Base-by-base conservation (phyloP, 2,797 vertebrate genomes). In the Pogonophryne albipinna region DNA sequence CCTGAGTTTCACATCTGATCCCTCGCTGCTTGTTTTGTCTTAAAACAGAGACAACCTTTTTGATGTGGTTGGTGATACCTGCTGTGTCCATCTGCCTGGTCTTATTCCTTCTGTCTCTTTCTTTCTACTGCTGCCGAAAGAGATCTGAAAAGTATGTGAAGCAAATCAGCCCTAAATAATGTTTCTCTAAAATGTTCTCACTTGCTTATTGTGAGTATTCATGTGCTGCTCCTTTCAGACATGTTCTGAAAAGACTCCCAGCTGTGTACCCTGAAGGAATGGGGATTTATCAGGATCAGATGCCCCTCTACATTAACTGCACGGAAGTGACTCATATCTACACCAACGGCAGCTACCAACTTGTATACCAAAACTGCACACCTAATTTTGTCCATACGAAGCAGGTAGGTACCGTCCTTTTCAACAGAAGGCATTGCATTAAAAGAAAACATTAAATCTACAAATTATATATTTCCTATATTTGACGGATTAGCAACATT, bases 311-410 rank as follows among this genome's bases (percentile, higher is more conserved):
- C 68, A 94, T 95, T 38, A 96, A 96, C 87, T 95, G 94, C 84
- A 92, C 92, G 10, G 94, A 95, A 79, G 95, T 95, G n/a, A 94
- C 93, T 41, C 83, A 95, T 73, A 74, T 95, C 82, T 96, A 96
- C 85, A 93, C 89, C 68, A 96, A 96, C 14, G 95, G 95, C 71
- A 95, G 94, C 89, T 96, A 95, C 83, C 95, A 96, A 53, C 92
- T 95, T 10, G 85, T 96, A 1, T 96, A 96, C 82, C 94, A 96
- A 90, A 96, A 96, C 87, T 92, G 90, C 76, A 96, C 95, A 0
- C 95, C 95, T 31, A 61, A 86, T 47, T 96, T 95, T 76, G 92
- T 95, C 41, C 93, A 64, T 10, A 89, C 70, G 23, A 92, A 91
- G 75, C 94, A 94, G 89, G 93, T 94, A 13, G 13, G 6, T 19